phyloP scores from a whole-genome alignment of 2,797 vertebrate species.

The Bovichtus diacanthus region DNA sequence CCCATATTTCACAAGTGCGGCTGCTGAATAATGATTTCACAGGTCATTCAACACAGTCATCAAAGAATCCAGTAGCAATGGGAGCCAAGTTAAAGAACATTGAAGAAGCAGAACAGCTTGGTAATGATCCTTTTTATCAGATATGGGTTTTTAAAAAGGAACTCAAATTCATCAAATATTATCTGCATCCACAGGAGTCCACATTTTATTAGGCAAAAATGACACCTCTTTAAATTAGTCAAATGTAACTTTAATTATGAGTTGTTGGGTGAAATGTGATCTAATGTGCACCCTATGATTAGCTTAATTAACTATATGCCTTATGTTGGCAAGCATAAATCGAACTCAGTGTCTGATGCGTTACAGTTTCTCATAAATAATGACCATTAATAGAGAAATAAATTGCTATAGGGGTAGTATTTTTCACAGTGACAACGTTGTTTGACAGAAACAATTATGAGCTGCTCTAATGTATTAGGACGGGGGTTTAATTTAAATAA shows the following conservation, averaged over 20 bases:
- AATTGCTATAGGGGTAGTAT: background rate
- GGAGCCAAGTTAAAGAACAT: slow-evolving; percentile 13
- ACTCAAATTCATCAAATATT: background rate
- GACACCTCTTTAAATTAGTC: background rate
- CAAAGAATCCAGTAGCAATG: slow-evolving; percentile 8
- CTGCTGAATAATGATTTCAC: slow-evolving; percentile 10
- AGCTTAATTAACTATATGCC: background rate
- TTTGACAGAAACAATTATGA: background rate
- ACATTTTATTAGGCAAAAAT: background rate
- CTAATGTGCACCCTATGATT: background rate
- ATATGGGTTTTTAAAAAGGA: no score
- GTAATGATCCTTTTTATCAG: background rate
- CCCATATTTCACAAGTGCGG: background rate
- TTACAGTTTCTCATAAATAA: slow-evolving; percentile 2
- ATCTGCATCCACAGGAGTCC: background rate
- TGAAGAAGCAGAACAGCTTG: slow-evolving; percentile 30
- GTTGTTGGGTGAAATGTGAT: background rate
- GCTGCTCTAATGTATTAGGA: background rate
- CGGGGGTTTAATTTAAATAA: background rate
- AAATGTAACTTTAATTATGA: background rate
- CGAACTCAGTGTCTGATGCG: background rate
- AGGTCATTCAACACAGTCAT: slow-evolving; percentile 15
- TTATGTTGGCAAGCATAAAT: background rate
- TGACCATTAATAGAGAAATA: background rate
- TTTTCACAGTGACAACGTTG: background rate